These are phyloP conservation scores for Parascotia fuliginaria DNA, from an alignment of 2,888 invertebrate genomes.

Conservation along the genomic window DNA sequence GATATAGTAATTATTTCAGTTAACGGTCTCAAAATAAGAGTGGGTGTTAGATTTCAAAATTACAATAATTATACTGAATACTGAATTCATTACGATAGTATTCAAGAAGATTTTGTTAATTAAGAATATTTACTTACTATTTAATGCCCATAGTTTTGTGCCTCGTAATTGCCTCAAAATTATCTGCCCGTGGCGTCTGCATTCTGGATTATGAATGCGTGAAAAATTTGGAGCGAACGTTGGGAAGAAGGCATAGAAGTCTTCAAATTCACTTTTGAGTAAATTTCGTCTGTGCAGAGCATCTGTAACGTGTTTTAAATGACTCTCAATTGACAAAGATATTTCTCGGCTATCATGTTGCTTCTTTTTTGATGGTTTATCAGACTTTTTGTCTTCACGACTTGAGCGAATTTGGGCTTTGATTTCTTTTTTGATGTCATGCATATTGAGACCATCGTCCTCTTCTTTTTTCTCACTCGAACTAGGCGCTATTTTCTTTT, in stretches of 20 bases:
- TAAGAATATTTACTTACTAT: slow-evolving; percentile 90
- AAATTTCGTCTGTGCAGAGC: slow-evolving; percentile 74
- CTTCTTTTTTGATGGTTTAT: slow-evolving; percentile 43
- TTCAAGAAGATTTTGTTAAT: too few species aligned
- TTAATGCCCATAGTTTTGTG: slow-evolving; percentile 89
- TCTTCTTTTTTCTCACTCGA: slow-evolving; percentile 36
- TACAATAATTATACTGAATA: too few species aligned
- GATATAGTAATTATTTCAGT: slow-evolving; percentile 39
- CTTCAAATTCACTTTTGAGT: slow-evolving; percentile 85
- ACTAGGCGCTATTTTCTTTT: slow-evolving; percentile 30
- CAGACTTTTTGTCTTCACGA: slow-evolving; percentile 30
- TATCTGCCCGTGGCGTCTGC: slow-evolving; percentile 89
- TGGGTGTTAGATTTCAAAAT: slow-evolving; percentile 21
- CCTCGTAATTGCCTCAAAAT: slow-evolving; percentile 88
- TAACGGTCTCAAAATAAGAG: slow-evolving; percentile 33
- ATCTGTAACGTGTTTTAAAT: slow-evolving; percentile 69
- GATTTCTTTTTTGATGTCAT: slow-evolving; percentile 35
- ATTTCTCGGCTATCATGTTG: slow-evolving; percentile 48
- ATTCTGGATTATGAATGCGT: slow-evolving; percentile 87
- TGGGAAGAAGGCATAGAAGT: slow-evolving; percentile 88
- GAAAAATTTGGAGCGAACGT: slow-evolving; percentile 89
- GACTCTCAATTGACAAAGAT: slow-evolving; percentile 52
- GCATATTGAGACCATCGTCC: slow-evolving; percentile 36
- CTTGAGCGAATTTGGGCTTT: slow-evolving; percentile 34
- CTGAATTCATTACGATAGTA: too few species aligned